These are phyloP conservation scores for Rutilus rutilus DNA, from an alignment of 2,113 vertebrate genomes.

Conservation along the genomic window DNA sequence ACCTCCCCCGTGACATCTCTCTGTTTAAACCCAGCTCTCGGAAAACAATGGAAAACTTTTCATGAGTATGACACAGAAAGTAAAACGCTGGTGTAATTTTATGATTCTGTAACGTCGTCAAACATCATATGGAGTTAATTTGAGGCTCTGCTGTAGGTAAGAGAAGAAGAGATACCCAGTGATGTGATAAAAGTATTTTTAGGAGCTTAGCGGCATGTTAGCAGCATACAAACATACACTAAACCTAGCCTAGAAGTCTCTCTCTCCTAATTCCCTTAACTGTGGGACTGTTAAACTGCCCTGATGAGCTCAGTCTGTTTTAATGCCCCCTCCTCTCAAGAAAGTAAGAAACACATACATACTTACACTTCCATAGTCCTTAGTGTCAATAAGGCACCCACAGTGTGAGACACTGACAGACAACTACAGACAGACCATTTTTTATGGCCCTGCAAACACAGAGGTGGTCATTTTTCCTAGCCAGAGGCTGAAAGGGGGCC, in stretches of 20 bases:
- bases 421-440: constrained; percentile 66
- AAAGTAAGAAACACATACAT: constrained; percentile 58
- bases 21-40: constrained; percentile 1
- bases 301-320: constrained; percentile 67
- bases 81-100: constrained; percentile 51
- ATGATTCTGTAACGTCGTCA: constrained; percentile 60
- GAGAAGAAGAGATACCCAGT: not conserved
- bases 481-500: constrained; percentile 54
- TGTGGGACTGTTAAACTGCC: constrained; percentile 68
- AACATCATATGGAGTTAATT: constrained; percentile 69
- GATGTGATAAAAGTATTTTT: constrained; percentile 43
- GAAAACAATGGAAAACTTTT: constrained; percentile 65
- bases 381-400: constrained; percentile 49
- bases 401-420: constrained; percentile 40
- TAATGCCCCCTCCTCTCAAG: constrained; percentile 45
- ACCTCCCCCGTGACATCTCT: not conserved
- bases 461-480: constrained; percentile 60
- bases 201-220: constrained; percentile 39
- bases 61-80: constrained; percentile 37
- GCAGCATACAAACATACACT: constrained; percentile 39
- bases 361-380: constrained; percentile 28
- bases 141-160: constrained; percentile 70
- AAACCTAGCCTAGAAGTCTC: constrained; percentile 44
- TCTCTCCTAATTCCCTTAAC: constrained; percentile 55
- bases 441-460: constrained; percentile 69